Base-by-base conservation (phyloP, 2,888 invertebrate species). In the Ommatoiulus sabulosus region DNA sequence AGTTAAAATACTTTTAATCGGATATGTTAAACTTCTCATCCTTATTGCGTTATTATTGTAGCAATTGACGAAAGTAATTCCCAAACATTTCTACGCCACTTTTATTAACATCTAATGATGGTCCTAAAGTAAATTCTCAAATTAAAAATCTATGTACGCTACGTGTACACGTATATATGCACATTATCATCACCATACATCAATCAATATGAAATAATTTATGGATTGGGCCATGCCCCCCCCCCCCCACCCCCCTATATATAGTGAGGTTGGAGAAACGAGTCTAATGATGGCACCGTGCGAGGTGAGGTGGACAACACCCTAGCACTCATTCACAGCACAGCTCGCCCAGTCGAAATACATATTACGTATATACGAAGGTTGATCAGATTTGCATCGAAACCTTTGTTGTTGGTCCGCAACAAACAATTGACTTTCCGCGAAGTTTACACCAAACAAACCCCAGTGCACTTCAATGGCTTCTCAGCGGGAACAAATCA, bases 401-500 rank as follows among this genome's bases (percentile, higher is more conserved):
- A 57, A 15, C 57, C 57, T 57, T 57, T 57, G 57, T 57, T 57
- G 57, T 57, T 57, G 57, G 3, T 57, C 15, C 57, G 84, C 84
- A 84, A 84, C 84, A 84, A 84, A 84, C 35, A 84, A 84, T 84
- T 35, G 44, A 20, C 84, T 43, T 44, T n/a, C 44, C 20, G 57
- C 17, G 10, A 57, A 57, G 57, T 84, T 84, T 84, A 43, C 84
- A 15, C 44, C 84, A 43, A 84, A 43, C 84, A 84, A 84, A 84
- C 84, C 57, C 57, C 57, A 57, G 57, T 15, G 84, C 35, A 84
- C 35, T 44, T 84, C 84, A 84, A 84, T 84, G 84, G 44, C 84
- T 43, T 84, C 84, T 43, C 84, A 84, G 84, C 84, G 44, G 84
- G 84, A 84, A 84, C 84, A 84, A 84, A 84, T 84, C 84, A 44